phyloP scores from a whole-genome alignment of 2,797 vertebrate species.

The Chromis chromis region DNA sequence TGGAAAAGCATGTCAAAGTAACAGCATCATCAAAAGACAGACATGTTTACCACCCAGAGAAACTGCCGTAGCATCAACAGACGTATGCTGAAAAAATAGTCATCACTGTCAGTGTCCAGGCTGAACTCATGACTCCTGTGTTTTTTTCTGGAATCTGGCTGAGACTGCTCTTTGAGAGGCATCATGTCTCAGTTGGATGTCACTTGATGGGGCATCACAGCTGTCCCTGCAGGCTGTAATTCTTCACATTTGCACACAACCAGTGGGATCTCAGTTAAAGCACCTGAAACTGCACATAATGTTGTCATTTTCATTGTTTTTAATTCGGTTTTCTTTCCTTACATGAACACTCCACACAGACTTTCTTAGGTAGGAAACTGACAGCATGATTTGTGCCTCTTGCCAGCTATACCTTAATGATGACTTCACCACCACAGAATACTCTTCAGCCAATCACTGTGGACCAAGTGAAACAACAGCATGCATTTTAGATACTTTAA shows the following conservation, averaged over 20 bases:
- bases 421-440: neutral
- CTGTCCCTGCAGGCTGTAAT: constrained; percentile 12
- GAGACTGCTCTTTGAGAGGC: constrained; percentile 28
- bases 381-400: no score
- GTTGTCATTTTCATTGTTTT: no score
- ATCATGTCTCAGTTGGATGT: constrained; percentile 14
- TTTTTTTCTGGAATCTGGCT: constrained; percentile 10
- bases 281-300: neutral
- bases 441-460: neutral
- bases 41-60: neutral
- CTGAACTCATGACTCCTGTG: constrained; percentile 19
- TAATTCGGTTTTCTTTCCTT: no score
- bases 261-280: neutral
- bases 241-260: constrained; percentile 2
- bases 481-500: neutral
- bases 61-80: neutral
- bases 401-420: no score
- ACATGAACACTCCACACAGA: no score
- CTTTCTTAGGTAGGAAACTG: no score
- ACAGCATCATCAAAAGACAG: neutral
- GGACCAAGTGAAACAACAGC: neutral
- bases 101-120: constrained; percentile 12
- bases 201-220: constrained; percentile 11
- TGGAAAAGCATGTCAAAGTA: neutral
- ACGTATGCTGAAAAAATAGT: neutral